Conservation (phyloP, 2,797 vertebrate genomes). For the Enteromius fasciolatus region DNA sequence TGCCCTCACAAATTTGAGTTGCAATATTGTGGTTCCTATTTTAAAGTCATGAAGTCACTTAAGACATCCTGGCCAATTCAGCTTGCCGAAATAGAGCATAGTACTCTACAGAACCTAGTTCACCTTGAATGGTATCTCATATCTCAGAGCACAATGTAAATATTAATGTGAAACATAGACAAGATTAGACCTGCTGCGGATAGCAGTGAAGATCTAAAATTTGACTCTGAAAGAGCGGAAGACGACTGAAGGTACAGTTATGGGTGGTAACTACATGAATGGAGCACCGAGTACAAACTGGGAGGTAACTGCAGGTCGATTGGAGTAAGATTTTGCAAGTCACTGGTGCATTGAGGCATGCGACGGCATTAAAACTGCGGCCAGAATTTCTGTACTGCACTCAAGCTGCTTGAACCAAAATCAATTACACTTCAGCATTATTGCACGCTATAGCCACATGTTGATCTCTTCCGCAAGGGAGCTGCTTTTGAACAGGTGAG, state of each 20-base stretch:
- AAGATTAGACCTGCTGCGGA: conserved; percentile 46
- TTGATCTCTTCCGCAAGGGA: conserved; percentile 62
- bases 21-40: conserved; percentile 49
- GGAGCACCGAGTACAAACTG: conserved; percentile 40
- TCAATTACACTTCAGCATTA: conserved; percentile 64
- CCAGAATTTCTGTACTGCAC: conserved; percentile 32
- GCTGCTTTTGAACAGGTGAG: conserved; percentile 66
- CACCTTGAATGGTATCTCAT: conserved; percentile 45
- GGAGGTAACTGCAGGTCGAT: conserved; percentile 49
- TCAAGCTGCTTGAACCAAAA: conserved; percentile 63
- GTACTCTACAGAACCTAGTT: conserved; percentile 17
- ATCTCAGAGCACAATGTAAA: conserved; percentile 47
- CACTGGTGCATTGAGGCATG: conserved; percentile 46
- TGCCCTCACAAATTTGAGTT: conserved; percentile 18
- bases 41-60: conserved; percentile 41
- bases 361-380: conserved; percentile 26
- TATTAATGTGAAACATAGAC: conserved; percentile 50
- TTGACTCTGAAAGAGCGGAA: conserved; percentile 28
- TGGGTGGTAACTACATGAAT: conserved; percentile 10
- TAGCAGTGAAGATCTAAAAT: conserved; percentile 36
- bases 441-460: conserved; percentile 58
- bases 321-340: conserved; percentile 26
- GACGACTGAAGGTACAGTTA: background rate
- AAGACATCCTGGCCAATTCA: conserved; percentile 15
- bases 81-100: conserved; percentile 16